Evolutionary conservation across 2,888 invertebrate genomes (phyloP).

Genomic region (Malthinus flaveolus): DNA sequence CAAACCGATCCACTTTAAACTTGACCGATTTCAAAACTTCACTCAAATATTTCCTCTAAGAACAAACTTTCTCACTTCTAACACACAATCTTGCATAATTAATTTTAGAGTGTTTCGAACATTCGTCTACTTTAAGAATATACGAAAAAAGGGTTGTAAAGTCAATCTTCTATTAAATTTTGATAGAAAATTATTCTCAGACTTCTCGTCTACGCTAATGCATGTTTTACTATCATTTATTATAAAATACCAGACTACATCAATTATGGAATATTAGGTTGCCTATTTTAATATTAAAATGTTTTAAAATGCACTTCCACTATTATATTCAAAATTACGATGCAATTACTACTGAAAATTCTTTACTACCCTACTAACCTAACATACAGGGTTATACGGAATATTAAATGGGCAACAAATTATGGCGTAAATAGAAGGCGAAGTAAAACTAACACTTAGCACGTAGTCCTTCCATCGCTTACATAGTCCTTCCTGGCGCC

Average conservation of each 20-base stretch:
- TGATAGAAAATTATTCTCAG: constrained; percentile 18
- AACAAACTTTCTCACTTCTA: constrained; percentile 19
- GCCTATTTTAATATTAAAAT: constrained; percentile 12
- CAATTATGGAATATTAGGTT: constrained; percentile 15
- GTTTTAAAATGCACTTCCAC: constrained; percentile 8
- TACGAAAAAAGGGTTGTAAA: constrained; percentile 9
- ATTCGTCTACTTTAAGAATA: constrained; percentile 16
- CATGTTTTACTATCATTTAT: constrained; percentile 21
- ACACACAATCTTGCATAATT: constrained; percentile 15
- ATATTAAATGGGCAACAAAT: too few species aligned
- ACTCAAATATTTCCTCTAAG: constrained; percentile 14
- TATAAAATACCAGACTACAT: constrained; percentile 18
- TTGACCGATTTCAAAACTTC: constrained; percentile 30
- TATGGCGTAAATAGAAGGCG: too few species aligned
- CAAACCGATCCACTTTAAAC: constrained; percentile 27
- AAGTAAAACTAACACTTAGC: too few species aligned
- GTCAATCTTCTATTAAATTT: constrained; percentile 18
- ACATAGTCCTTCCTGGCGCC: too few species aligned
- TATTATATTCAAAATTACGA: too few species aligned
- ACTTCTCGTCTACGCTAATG: constrained; percentile 14
- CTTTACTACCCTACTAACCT: too few species aligned
- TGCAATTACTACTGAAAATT: too few species aligned
- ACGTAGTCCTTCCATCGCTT: too few species aligned
- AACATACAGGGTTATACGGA: too few species aligned
- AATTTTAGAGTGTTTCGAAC: constrained; percentile 18